Conservation (phyloP, 2,888 invertebrate genomes). For the Panorpa germanica region DNA sequence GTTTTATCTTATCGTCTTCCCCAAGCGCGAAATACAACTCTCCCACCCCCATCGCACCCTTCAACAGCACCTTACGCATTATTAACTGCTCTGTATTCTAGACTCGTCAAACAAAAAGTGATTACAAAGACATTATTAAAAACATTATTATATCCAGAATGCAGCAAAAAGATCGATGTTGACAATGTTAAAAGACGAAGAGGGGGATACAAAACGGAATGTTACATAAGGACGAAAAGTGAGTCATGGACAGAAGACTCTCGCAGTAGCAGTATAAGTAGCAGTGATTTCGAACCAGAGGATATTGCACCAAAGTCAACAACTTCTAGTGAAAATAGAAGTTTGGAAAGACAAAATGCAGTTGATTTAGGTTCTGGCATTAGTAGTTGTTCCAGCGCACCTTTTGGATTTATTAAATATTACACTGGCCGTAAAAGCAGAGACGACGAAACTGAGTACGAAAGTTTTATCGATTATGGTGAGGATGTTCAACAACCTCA, state of each 20-base stretch:
- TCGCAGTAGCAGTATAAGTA: too few species aligned
- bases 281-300: too few species aligned
- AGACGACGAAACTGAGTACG: constrained; percentile 22
- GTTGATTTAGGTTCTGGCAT: constrained; percentile 28
- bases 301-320: too few species aligned
- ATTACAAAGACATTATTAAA: constrained; percentile 54
- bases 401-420: constrained; percentile 47
- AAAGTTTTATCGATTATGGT: constrained; percentile 31
- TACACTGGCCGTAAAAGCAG: constrained; percentile 30
- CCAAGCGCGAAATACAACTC: constrained; percentile 30
- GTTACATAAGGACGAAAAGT: constrained; percentile 21
- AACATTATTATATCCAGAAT: constrained; percentile 47
- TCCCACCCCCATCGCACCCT: constrained; percentile 57
- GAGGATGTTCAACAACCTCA: constrained; percentile 12
- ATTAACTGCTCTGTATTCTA: constrained; percentile 56
- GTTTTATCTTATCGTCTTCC: constrained; percentile 24
- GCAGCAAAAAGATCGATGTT: constrained; percentile 31
- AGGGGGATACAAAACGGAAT: constrained; percentile 27
- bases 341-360: constrained; percentile 38
- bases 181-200: constrained; percentile 29
- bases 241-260: too few species aligned
- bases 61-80: constrained; percentile 60
- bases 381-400: constrained; percentile 37
- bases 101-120: constrained; percentile 49
- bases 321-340: constrained; percentile 18